These are phyloP conservation scores for Gnatocerus cornutus DNA, from an alignment of 2,888 invertebrate species.

Conservation along the genomic window DNA sequence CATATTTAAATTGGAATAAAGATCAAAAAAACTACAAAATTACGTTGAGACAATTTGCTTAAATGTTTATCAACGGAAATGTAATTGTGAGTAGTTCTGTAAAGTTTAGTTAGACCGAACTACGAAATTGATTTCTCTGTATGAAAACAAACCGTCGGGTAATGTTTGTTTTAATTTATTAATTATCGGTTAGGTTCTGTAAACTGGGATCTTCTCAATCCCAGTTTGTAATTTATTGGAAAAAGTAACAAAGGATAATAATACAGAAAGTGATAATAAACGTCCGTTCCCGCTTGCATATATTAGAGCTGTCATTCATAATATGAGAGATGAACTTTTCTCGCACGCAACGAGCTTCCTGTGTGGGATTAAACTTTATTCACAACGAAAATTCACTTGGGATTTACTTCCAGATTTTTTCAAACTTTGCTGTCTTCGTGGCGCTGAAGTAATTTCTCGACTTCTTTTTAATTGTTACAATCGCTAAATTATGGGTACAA, in stretches of 20 bases:
- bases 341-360: slow-evolving; percentile 7
- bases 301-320: slow-evolving; percentile 11
- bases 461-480: not conserved
- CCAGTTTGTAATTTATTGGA: not conserved
- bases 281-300: slow-evolving; percentile 4
- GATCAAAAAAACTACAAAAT: not conserved
- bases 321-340: slow-evolving; percentile 7
- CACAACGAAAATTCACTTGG: slow-evolving; percentile 5
- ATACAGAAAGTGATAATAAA: slow-evolving; percentile 2
- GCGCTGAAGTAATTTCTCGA: not conserved
- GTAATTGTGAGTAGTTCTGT: slow-evolving; percentile 4
- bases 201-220: not conserved
- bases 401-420: not conserved
- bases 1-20: not conserved
- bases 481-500: slow-evolving; percentile 12
- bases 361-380: slow-evolving; percentile 8
- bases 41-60: not conserved
- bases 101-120: slow-evolving; percentile 10
- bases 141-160: slow-evolving; percentile 16
- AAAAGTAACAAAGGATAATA: slow-evolving; percentile 3
- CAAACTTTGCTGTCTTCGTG: not conserved
- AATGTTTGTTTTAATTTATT: slow-evolving; percentile 19
- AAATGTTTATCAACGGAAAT: slow-evolving; percentile 7
- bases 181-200: slow-evolving; percentile 1
- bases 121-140: not conserved